phyloP scores from a whole-genome alignment of 2,797 vertebrate genomes.

The Poecile montanus region DNA sequence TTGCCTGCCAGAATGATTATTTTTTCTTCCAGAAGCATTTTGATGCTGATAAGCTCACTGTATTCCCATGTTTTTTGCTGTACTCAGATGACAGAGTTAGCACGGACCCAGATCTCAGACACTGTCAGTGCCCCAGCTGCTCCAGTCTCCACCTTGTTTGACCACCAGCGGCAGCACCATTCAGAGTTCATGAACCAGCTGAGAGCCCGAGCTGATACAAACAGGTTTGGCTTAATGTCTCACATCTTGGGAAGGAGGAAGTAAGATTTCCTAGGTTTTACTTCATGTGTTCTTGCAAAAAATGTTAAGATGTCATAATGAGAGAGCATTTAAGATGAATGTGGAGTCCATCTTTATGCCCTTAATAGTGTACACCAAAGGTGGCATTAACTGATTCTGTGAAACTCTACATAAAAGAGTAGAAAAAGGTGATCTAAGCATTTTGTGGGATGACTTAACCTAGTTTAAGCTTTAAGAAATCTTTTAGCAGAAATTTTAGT shows the following conservation, averaged over 20 bases:
- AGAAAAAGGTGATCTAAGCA: neutral
- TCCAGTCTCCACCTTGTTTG: constrained; percentile 65
- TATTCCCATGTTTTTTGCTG: neutral
- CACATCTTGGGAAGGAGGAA: neutral
- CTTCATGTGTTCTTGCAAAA: neutral
- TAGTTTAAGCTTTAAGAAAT: neutral
- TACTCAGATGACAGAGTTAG: constrained; percentile 87
- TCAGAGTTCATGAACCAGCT: constrained; percentile 71
- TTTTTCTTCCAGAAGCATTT: neutral
- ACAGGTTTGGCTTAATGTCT: constrained; percentile 77
- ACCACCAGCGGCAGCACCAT: constrained; percentile 76
- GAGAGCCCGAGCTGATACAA: constrained; percentile 73
- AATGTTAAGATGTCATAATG: neutral
- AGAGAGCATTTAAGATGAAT: neutral
- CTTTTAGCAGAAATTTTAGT: neutral
- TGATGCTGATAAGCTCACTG: neutral
- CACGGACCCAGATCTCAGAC: constrained; percentile 80
- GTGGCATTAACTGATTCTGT: neutral
- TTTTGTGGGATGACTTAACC: neutral
- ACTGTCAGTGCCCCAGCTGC: constrained; percentile 68
- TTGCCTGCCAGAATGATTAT: neutral
- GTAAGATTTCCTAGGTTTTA: neutral
- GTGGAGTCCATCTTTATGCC: neutral
- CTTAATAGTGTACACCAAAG: rapidly evolving
- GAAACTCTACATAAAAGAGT: neutral